Base-by-base conservation (phyloP, 2,888 invertebrate genomes). In the Cosmia trapezina region DNA sequence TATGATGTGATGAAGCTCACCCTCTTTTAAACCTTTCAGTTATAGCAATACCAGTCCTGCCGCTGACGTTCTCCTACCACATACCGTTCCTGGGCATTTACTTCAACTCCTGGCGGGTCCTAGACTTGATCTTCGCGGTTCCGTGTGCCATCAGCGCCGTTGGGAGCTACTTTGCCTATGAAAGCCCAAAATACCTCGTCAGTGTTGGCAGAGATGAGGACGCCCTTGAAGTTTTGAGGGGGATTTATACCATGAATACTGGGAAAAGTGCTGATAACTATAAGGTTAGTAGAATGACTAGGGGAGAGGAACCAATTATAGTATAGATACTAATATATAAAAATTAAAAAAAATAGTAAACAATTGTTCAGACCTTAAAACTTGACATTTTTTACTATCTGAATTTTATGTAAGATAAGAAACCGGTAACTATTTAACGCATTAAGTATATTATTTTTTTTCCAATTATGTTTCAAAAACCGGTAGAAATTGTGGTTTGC, bases 131-230 rank as follows among this genome's bases (percentile, higher is more conserved):
- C 1, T 97, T 97, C 84, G 96, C 97, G 0, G 37, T 97, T 1
- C 97, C 98, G 0, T 97, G 97, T 74, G 88, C 97, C 0, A 54
- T 97, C 0, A 97, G 97, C 0, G 96, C 97, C 0, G 17, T 97
- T 0, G 96, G 97, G 0, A 90, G 97, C 0, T 90, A 94, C 0
- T 94, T 92, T 41, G 93, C 97, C 14, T 98, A 97, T 0, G 98
- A 98, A 91, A 98, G 98, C 80, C 98, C 98, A 0, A 98, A 98
- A 89, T 98, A 97, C 87, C 93, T 97, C 56, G 93, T 98, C 17
- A 93, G 96, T 96, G 64, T 97, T 94, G 93, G 97, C 93, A 95
- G 87, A 4, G 88, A 93, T 1, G 93, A 96, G 0, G 94, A 97
- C 72, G 97, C 98, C 0, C 86, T 98, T 61, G 77, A 91, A 17